These are phyloP conservation scores for Cydia amplana DNA, from an alignment of 1,140 invertebrate species.

Conservation along the genomic window DNA sequence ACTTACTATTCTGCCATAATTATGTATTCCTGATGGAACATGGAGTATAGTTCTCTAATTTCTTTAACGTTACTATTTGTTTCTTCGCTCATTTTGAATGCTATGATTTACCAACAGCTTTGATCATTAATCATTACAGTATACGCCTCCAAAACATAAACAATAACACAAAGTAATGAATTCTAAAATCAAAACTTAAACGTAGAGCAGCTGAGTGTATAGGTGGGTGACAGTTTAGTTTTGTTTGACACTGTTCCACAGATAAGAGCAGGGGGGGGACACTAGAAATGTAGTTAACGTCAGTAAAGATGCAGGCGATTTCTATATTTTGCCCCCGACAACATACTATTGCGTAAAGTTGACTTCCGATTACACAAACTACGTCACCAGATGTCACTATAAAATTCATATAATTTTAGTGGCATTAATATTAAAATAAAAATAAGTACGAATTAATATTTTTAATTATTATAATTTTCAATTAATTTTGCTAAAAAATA, in stretches of 20 bases:
- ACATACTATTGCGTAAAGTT: no score
- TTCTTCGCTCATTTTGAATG: constrained; percentile 55
- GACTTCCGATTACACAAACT: no score
- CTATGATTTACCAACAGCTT: background rate
- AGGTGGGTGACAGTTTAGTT: background rate
- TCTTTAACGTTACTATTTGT: constrained; percentile 53
- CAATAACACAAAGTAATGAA: background rate
- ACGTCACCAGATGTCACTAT: no score
- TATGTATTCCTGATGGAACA: constrained; percentile 72
- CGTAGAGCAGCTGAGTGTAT: background rate
- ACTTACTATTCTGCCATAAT: constrained; percentile 76
- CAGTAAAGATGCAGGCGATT: no score
- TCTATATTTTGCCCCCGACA: no score
- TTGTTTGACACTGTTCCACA: background rate
- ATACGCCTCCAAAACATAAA: background rate
- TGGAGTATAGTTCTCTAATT: constrained; percentile 65
- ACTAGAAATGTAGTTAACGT: no score
- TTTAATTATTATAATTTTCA: no score
- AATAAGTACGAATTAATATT: no score
- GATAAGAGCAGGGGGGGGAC: no score
- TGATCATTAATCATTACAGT: constrained; percentile 1
- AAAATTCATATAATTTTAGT: no score
- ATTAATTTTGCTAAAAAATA: no score
- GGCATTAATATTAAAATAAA: no score
- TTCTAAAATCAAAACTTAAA: constrained; percentile 14